Evolutionary conservation across 2,888 invertebrate species (phyloP), one percentile per base, ranked within the genome.

Genomic region (Yponomeuta plumbellus): DNA sequence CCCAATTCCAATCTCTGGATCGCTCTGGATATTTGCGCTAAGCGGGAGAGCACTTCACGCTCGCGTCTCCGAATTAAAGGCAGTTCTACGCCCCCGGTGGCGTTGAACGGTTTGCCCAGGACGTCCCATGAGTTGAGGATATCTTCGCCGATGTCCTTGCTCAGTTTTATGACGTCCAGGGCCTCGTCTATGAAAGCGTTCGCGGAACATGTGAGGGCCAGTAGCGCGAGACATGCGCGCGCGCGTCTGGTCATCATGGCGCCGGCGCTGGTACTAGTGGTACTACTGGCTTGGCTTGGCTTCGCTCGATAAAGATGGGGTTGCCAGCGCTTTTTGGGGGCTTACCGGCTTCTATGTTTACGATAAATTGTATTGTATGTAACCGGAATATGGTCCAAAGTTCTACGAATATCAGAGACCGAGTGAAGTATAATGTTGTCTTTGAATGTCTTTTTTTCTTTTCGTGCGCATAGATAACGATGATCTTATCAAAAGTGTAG

Each of bases 91-190:
- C 93, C 92, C 10, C 89, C 84, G 23, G 90, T 83, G 1, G 85
- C 74, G 71, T 92, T 91, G 66, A 92, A 89, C 23, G 92, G 92
- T 66, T 90, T 88, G 66, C 93, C 93, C 39, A 94, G 85, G 17
- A 94, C 76, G 71, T 94, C 93, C 94, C 94, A 94, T 26, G 94
- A 91, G 73, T 92, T 92, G 1, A 93, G 80, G 40, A 94, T 86
- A 64, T 93, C 92, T 65, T 92, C 87, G 39, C 92, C 92, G 52
- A 94, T 92, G 74, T 94, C 94, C 74, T 93, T 94, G 56, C 92
- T 83, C 11, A 93, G 76, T 74, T 91, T 89, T 22, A 94, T 76
- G 17, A 94, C 88, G 78, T 94, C 94, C 64, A 94, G 78, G 1
- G 93, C 92, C 73, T 93, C 94, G 72, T 92, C 93, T 34, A 93